These are phyloP conservation scores for Buathra laborator DNA, from an alignment of 2,888 invertebrate species.

Conservation along the genomic window DNA sequence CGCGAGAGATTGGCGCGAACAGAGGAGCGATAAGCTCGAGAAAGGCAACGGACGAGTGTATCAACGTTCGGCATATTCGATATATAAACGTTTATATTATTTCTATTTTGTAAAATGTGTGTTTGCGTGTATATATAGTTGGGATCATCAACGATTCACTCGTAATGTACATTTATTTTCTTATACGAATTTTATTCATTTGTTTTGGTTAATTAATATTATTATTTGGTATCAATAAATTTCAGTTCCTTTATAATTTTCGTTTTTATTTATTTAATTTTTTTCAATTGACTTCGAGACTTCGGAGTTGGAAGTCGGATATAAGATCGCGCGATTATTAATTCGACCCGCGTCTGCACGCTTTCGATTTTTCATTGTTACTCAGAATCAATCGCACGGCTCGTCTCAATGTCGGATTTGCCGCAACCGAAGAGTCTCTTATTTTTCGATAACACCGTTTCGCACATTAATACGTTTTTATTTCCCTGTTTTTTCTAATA, in stretches of 20 bases:
- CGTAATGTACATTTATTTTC: conserved; percentile 48
- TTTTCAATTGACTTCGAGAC: conserved; percentile 1
- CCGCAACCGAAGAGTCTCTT: conserved; percentile 3
- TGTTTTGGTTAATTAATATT: conserved; percentile 37
- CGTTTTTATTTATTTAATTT: conserved; percentile 38
- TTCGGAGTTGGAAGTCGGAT: conserved; percentile 7
- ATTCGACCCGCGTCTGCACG: conserved; percentile 12
- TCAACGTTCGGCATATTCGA: conserved; percentile 33
- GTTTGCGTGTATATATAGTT: conserved; percentile 59
- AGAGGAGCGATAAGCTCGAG: conserved; percentile 26
- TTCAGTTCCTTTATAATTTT: conserved; percentile 58
- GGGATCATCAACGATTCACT: conserved; percentile 50
- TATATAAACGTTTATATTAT: conserved; percentile 21
- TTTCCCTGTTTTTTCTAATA: conserved; percentile 29
- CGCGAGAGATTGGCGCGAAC: background rate
- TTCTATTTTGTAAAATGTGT: conserved; percentile 52
- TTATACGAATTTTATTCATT: conserved; percentile 56
- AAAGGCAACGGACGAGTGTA: conserved; percentile 4
- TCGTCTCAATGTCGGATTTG: conserved; percentile 10
- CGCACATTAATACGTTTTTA: conserved; percentile 1
- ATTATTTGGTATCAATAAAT: conserved; percentile 64
- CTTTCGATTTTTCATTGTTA: conserved; percentile 4
- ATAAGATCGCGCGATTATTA: background rate
- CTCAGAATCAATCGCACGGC: conserved; percentile 24
- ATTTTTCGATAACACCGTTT: background rate